Percentiles rank a stretch among this genome's conserved stretches.
These are phyloP conservation scores for Sipunculus nudus DNA, from an alignment of 2,888 invertebrate genomes.

Conservation along the genomic window DNA sequence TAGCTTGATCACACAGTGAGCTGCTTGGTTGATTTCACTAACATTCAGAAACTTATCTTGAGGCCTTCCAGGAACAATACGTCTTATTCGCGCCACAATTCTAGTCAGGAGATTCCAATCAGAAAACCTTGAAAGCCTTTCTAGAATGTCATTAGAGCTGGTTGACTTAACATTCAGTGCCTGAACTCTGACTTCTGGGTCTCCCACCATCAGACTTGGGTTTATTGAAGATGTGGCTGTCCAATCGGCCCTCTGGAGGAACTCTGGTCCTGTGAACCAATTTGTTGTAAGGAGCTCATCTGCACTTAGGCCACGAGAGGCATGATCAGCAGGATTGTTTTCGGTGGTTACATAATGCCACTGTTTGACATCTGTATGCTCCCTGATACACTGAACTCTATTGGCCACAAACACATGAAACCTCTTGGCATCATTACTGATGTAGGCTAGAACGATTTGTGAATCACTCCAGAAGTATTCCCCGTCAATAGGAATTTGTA, in stretches of 20 bases:
- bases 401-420: slow-evolving; percentile 47
- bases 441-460: slow-evolving; percentile 14
- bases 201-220: not conserved
- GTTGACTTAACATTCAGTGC: too few species aligned
- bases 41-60: too few species aligned
- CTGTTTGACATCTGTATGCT: slow-evolving; percentile 13
- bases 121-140: too few species aligned
- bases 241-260: not conserved
- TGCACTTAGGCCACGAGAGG: slow-evolving; percentile 25
- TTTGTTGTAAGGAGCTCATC: not conserved
- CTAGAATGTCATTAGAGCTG: too few species aligned
- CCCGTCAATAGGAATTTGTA: slow-evolving; percentile 9
- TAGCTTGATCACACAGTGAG: too few species aligned
- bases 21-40: too few species aligned
- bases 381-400: slow-evolving; percentile 38
- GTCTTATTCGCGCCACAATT: too few species aligned
- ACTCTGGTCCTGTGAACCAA: slow-evolving; percentile 14
- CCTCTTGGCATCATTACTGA: slow-evolving; percentile 17
- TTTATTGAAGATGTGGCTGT: not conserved
- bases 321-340: slow-evolving; percentile 35
- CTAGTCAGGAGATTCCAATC: too few species aligned
- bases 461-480: slow-evolving; percentile 21
- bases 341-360: slow-evolving; percentile 43
- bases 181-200: slow-evolving; percentile 4
- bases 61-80: too few species aligned